A percentile compares a stretch with the other conserved stretches of the same genome.
Evolutionary conservation across 2,888 invertebrate species (phyloP).

Genomic region (Drosophila maculinotata): DNA sequence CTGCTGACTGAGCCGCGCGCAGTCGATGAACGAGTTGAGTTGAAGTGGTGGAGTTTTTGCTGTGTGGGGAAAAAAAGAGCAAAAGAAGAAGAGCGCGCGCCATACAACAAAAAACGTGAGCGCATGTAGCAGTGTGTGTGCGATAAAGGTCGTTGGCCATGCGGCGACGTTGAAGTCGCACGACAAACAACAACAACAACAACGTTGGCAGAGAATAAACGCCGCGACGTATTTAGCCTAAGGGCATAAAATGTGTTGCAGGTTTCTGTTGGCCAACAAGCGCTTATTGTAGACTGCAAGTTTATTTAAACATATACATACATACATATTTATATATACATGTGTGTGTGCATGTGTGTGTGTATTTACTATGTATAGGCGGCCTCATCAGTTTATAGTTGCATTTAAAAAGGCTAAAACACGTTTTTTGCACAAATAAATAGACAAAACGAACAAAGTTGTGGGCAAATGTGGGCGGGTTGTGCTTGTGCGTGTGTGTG

Average conservation of each 20-base stretch:
- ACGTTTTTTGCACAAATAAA: conserved; percentile 62
- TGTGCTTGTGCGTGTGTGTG: conserved; percentile 6
- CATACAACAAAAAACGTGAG: conserved; percentile 58
- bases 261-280: conserved; percentile 60
- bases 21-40: conserved; percentile 62
- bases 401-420: conserved; percentile 56
- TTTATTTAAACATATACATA: conserved; percentile 23
- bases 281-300: conserved; percentile 46
- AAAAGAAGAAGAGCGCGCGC: conserved; percentile 56
- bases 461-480: conserved; percentile 61
- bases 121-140: conserved; percentile 38
- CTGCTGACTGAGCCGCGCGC: conserved; percentile 63
- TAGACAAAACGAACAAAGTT: conserved; percentile 60
- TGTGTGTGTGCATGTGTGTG: conserved; percentile 7
- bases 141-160: conserved; percentile 79
- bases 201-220: conserved; percentile 55
- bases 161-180: conserved; percentile 74
- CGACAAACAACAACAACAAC: conserved; percentile 38
- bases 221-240: conserved; percentile 73
- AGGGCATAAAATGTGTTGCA: conserved; percentile 79
- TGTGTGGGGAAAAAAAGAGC: conserved; percentile 33
- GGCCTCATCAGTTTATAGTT: conserved; percentile 51
- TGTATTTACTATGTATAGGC: conserved; percentile 20
- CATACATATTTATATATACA: neutral
- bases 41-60: conserved; percentile 41